phyloP scores from a whole-genome alignment of 37 sponge, comb jelly and placozoan genomes.

The Spongia lamella region DNA sequence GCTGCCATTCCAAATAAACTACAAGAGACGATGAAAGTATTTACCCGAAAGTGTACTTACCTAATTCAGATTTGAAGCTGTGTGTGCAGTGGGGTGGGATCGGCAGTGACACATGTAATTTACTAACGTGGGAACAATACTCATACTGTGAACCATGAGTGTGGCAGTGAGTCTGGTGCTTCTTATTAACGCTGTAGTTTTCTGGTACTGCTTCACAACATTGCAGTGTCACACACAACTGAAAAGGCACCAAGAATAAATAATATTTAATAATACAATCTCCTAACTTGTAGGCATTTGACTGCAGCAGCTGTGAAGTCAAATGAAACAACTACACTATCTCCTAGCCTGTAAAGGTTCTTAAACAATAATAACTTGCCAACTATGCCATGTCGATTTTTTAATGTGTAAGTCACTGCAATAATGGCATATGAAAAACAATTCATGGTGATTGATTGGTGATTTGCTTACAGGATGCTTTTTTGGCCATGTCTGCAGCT shows the following conservation, averaged over 20 bases:
- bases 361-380: slow-evolving; percentile 64
- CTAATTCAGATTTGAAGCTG: too few relatives aligned
- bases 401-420: slow-evolving; percentile 71
- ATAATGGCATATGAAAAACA: neutral
- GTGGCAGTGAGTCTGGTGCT: too few relatives aligned
- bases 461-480: slow-evolving; percentile 46
- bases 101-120: too few relatives aligned
- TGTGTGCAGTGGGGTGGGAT: too few relatives aligned
- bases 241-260: too few relatives aligned
- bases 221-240: too few relatives aligned
- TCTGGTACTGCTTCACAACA: too few relatives aligned
- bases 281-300: slow-evolving; percentile 64
- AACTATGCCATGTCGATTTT: slow-evolving; percentile 49
- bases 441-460: too few relatives aligned
- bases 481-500: slow-evolving; percentile 47
- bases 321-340: slow-evolving; percentile 63
- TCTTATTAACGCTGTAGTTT: too few relatives aligned
- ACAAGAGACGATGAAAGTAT: neutral
- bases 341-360: slow-evolving; percentile 79
- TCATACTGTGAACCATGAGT: too few relatives aligned
- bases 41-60: too few relatives aligned
- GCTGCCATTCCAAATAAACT: slow-evolving; percentile 67
- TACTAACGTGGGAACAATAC: too few relatives aligned
- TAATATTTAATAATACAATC: neutral
- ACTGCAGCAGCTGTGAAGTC: slow-evolving; percentile 63